phyloP scores from a whole-genome alignment of 2,888 invertebrate genomes.

The Polyploca ridens region DNA sequence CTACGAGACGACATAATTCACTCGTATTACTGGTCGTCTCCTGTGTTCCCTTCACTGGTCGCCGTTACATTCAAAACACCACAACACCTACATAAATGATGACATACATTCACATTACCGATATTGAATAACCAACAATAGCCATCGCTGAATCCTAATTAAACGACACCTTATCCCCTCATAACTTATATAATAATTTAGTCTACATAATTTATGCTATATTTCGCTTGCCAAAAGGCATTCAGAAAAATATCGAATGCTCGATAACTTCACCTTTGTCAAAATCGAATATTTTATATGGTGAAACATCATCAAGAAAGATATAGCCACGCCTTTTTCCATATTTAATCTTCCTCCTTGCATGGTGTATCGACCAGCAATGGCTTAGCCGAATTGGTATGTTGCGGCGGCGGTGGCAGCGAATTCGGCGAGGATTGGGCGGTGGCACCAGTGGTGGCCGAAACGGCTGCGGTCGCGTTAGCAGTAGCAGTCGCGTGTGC shows the following conservation, averaged over 20 bases:
- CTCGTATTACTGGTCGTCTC: constrained; percentile 54
- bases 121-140: constrained; percentile 75
- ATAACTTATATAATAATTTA: constrained; percentile 66
- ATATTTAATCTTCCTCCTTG: constrained; percentile 72
- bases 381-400: constrained; percentile 67
- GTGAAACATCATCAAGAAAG: constrained; percentile 36
- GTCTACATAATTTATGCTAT: constrained; percentile 73
- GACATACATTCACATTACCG: constrained; percentile 70
- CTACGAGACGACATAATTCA: constrained; percentile 60
- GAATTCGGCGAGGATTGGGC: constrained; percentile 62
- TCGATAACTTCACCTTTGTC: constrained; percentile 52
- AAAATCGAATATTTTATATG: constrained; percentile 44
- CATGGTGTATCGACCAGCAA: constrained; percentile 77
- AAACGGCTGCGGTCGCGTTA: constrained; percentile 57
- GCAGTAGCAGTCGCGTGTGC: constrained; percentile 76
- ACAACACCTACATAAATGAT: constrained; percentile 64
- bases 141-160: constrained; percentile 71
- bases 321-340: background rate
- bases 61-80: constrained; percentile 62
- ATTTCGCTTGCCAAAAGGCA: constrained; percentile 73
- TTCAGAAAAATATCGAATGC: constrained; percentile 63
- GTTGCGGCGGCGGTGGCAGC: constrained; percentile 57
- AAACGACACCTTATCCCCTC: constrained; percentile 77
- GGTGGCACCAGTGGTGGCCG: constrained; percentile 49
- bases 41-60: constrained; percentile 62